Evolutionary conservation across 1,140 invertebrate species (phyloP), one percentile per base, ranked within the genome.

Genomic region (Macrostomum lignano): DNA sequence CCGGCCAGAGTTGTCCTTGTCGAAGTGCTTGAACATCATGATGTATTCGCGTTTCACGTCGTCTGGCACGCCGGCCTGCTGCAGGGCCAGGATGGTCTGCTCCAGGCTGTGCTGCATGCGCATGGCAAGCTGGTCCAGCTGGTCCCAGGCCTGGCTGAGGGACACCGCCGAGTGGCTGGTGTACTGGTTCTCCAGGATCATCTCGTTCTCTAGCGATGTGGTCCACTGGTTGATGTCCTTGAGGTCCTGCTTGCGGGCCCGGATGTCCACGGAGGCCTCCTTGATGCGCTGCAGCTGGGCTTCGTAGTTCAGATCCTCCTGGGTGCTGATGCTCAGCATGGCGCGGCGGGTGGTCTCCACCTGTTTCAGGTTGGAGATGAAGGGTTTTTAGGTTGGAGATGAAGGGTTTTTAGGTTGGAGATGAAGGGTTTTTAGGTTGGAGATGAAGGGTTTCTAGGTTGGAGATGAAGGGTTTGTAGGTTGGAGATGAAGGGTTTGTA

Each of bases 1-100:
- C 40, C 77, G 72, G 10, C 88, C 88, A 36, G 73, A 75, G 62
- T 93, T 94, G 51, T 96, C 88, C 57, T 94, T 93, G 65, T 94
- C 84, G 56, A 93, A 94, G 59, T 94, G 84, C 55, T 68, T 70
- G 67, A 96, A 96, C 88, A 94, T 96, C 86, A 98, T 96, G 26
- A 77, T 86, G 71, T 96, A 98, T 62, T 96, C 91, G 61, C 93
- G 81, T 3, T 96, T 70, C 0, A 88, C 81, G 55, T 96, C 86
- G 60, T 98, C 88, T 31, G 75, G 82, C 10, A 98, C 91, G 43
- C 88, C 86, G 35, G 81, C 91, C 52, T 37, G 33, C 35, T 33
- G 51, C 45, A 61, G 46, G 6, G 66, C 66, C 45, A 96, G 86
- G 43, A 96, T 96, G 61, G 98, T 88, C 60, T 98, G 91, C 54